These are phyloP conservation scores for Suricata suricatta DNA, from an alignment of 2,113 vertebrate species.

Conservation along the genomic window DNA sequence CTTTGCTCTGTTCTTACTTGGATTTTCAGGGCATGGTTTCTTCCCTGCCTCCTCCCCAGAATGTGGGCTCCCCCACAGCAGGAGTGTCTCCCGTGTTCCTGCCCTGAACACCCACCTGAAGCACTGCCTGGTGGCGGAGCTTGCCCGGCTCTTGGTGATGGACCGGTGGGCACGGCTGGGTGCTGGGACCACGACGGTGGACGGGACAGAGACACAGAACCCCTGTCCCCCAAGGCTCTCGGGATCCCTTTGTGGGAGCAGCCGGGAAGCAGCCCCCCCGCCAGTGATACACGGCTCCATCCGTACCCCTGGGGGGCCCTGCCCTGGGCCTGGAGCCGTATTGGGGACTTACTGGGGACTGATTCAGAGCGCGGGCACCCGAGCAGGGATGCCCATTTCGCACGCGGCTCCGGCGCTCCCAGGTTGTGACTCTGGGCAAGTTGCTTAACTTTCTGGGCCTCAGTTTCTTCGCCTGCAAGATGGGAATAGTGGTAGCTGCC, in stretches of 20 bases:
- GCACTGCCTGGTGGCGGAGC: background rate
- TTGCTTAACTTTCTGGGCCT: background rate
- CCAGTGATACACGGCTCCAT: background rate
- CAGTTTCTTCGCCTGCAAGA: background rate
- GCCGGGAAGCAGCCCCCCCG: background rate
- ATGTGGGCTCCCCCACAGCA: background rate
- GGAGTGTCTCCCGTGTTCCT: background rate
- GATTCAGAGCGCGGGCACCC: background rate
- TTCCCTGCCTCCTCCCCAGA: background rate
- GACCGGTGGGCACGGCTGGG: background rate
- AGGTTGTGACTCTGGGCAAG: background rate
- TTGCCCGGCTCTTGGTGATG: background rate
- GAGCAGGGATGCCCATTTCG: background rate
- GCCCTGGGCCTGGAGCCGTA: fast-evolving
- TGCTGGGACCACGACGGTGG: background rate
- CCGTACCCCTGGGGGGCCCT: background rate
- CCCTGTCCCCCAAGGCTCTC: background rate
- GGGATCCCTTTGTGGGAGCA: background rate
- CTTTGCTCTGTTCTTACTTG: background rate
- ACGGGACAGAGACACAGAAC: background rate
- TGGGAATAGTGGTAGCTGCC: background rate
- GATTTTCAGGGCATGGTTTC: background rate
- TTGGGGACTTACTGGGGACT: background rate
- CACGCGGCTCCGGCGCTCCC: background rate
- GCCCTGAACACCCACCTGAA: background rate